Base-by-base conservation (phyloP, 92 coral and sea anemone genomes). In the Anthopleura xanthogrammica region DNA sequence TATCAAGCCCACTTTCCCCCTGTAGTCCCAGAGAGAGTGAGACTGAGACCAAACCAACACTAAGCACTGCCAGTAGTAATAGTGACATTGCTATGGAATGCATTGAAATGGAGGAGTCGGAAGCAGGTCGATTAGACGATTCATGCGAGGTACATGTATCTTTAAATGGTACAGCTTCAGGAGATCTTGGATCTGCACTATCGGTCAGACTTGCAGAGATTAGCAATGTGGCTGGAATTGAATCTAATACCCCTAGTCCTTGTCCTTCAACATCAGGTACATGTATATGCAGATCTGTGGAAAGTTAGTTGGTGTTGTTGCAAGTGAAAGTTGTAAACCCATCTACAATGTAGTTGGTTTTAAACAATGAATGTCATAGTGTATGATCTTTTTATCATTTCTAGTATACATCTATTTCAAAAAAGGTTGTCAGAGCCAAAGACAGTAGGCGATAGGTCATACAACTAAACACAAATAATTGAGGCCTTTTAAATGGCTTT, bases 191-290 rank as follows among this genome's bases (percentile, higher is more conserved):
- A 36, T n/a, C 60, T n/a, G 84, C 55, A 12, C 60, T 81, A 7
- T 81, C 84, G 5, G 77, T 81, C 23, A 71, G 90, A 60, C 85
- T 88, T 70, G 92, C 86, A 60, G 97, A 90, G 89, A 87, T 90
- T 5, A 89, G 87, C 54, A 76, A 82, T 36, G 83, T 78, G 66
- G 89, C 85, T 46, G 68, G 83, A 79, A 87, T 83, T 86, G 96
- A 93, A 56, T 60, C 87, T 60, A 91, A 91, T 79, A 87, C 91
- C 1, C 98, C 97, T 0, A 94, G 98, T 81, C 96, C 99, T 17
- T 94, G 98, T 60, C 97, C 97, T 8, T 94, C 99, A 5, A 92
- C 98, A 1, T 89, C 93, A 76, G 99, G 99, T 96, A 68, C 17
- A 84, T 82, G 7, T 2, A 19, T n/a, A 10, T 22, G 6, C 3